A percentile compares a stretch with the other conserved stretches of the same genome.
These are phyloP conservation scores for Agonopterix arenella DNA, from an alignment of 2,888 invertebrate genomes.

Conservation along the genomic window DNA sequence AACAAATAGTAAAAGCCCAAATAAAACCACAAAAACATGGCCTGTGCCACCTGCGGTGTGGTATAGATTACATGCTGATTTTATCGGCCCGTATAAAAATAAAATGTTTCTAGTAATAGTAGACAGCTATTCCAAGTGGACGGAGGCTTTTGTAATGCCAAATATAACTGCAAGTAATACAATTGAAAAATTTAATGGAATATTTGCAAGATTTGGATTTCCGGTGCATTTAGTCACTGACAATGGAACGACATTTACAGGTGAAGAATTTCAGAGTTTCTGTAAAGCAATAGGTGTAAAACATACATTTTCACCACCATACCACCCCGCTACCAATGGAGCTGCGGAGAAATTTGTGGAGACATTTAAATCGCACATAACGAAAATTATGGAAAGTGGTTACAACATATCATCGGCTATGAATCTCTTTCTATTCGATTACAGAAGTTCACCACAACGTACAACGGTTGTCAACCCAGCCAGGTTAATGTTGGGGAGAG, in stretches of 20 bases:
- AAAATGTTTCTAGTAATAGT: constrained; percentile 10
- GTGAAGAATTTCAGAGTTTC: constrained; percentile 8
- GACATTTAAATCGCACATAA: constrained; percentile 10
- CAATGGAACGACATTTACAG: constrained; percentile 10
- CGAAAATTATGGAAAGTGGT: constrained; percentile 10
- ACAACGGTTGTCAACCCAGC: constrained; percentile 10
- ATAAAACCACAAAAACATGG: constrained; percentile 5
- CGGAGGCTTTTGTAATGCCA: constrained; percentile 9
- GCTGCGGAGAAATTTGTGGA: not conserved
- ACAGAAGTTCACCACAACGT: constrained; percentile 6
- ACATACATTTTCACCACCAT: constrained; percentile 9
- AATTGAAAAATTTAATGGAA: constrained; percentile 7
- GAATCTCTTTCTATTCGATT: constrained; percentile 10
- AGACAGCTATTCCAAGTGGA: constrained; percentile 10
- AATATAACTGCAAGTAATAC: constrained; percentile 4
- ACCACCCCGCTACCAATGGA: not conserved
- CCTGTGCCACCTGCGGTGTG: constrained; percentile 8
- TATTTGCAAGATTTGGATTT: constrained; percentile 8
- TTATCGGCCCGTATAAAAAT: constrained; percentile 6
- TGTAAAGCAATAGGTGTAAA: constrained; percentile 8
- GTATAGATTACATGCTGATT: constrained; percentile 8
- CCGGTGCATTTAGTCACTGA: constrained; percentile 11
- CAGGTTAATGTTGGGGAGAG: constrained; percentile 9
- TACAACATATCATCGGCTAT: constrained; percentile 2
- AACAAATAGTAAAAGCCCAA: constrained; percentile 3